Base-by-base conservation (phyloP, 2,113 vertebrate species). In the Xiphias gladius region DNA sequence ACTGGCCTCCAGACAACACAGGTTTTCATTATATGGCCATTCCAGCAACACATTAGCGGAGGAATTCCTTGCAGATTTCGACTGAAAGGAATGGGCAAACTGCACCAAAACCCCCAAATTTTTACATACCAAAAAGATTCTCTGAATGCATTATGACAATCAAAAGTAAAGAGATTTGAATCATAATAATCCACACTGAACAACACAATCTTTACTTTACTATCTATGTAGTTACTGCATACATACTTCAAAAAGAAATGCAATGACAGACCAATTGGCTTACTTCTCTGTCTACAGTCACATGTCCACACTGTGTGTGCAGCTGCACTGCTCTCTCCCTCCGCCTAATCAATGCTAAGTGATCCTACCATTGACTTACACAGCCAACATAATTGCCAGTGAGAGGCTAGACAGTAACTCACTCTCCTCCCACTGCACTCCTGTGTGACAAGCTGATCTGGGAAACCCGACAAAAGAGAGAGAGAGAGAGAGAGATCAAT, bases 311-410 rank as follows among this genome's bases (percentile, higher is more conserved):
- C 64, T 79, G 81, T 79, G 74, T 71, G 83, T 86, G 88, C 69
- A 6, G 86, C 92, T 83, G 87, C 89, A 89, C 86, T 82, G 67
- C 71, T 89, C 89, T 86, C 88, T 88, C 92, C 87, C 88, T 93
- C 85, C 20, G 77, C 83, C 93, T 94, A 95, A 95, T 96, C 95
- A 95, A 95, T 95, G 94, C 94, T 94, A 95, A 95, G 94, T 94
- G 94, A 95, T 94, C 93, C 92, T 91, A 94, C 92, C 92, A 95
- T 95, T 94, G 95, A 95, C 94, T 95, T 95, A 94, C 93, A 94
- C 92, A 92, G 93, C 91, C 89, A 92, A 92, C 93, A 93, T 95
- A 94, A 95, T 94, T 94, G 95, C 92, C 93, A 87, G 89, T 89
- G 94, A 95, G 93, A 95, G 92, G 93, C 91, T 92, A 91, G 93